Evolutionary conservation across 2,113 vertebrate genomes (phyloP).

Genomic region (Columba livia): DNA sequence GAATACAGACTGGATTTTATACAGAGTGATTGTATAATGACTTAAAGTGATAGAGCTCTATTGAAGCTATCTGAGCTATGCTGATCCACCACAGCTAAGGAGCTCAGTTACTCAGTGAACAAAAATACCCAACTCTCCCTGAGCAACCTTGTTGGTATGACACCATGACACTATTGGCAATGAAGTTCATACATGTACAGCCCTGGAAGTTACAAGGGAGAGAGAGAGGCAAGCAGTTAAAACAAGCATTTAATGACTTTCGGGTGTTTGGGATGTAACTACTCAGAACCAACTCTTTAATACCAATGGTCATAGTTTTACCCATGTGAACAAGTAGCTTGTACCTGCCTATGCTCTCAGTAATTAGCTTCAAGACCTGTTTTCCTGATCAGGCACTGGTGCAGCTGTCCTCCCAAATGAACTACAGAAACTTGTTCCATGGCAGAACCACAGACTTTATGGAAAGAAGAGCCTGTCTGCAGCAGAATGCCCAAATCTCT

Average conservation of each 20-base stretch:
- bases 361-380: background rate
- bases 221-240: background rate
- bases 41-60: background rate
- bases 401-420: background rate
- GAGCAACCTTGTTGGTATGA: background rate
- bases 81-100: background rate
- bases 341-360: background rate
- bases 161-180: background rate
- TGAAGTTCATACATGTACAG: fast-evolving
- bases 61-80: background rate
- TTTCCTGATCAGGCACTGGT: background rate
- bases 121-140: fast-evolving
- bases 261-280: background rate
- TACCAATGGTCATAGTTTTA: background rate
- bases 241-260: background rate
- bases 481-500: background rate
- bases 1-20: background rate
- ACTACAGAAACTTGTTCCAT: background rate
- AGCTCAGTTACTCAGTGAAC: background rate
- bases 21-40: background rate
- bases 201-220: background rate
- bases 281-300: background rate
- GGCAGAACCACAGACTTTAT: background rate
- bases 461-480: background rate
- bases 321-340: background rate